These are phyloP conservation scores for Hybognathus amarus DNA, from an alignment of 2,797 vertebrate species.

Conservation along the genomic window DNA sequence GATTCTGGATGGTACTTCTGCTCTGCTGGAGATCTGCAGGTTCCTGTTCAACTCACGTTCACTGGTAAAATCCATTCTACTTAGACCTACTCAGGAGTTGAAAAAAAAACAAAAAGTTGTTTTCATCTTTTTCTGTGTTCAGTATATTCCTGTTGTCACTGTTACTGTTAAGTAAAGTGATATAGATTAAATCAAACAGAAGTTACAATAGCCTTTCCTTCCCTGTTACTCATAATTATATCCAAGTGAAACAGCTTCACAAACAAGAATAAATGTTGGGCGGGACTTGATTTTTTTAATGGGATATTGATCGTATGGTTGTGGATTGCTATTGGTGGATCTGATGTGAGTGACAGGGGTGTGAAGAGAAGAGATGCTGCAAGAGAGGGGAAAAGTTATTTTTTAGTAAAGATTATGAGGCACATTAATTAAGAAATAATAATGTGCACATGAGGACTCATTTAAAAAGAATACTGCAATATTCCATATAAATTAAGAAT, in stretches of 20 bases:
- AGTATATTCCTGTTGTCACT: neutral
- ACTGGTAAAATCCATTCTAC: conserved; percentile 18
- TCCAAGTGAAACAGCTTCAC: too few species aligned
- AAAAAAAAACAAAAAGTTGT: neutral
- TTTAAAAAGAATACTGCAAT: too few species aligned
- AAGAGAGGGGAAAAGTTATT: too few species aligned
- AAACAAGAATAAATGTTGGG: too few species aligned
- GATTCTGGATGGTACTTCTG: conserved; percentile 17
- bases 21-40: conserved; percentile 47
- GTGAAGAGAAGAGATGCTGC: too few species aligned
- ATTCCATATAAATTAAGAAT: too few species aligned
- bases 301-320: neutral
- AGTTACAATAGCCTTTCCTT: too few species aligned
- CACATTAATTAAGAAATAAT: too few species aligned
- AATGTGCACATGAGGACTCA: too few species aligned
- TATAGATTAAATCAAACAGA: neutral
- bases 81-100: neutral
- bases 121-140: neutral
- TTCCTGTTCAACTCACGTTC: conserved; percentile 56
- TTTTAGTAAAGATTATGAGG: too few species aligned
- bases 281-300: neutral
- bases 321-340: neutral
- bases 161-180: neutral
- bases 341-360: neutral
- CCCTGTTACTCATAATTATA: too few species aligned